phyloP scores from a whole-genome alignment of 2,797 vertebrate genomes.

The Sebastes glaucus region DNA sequence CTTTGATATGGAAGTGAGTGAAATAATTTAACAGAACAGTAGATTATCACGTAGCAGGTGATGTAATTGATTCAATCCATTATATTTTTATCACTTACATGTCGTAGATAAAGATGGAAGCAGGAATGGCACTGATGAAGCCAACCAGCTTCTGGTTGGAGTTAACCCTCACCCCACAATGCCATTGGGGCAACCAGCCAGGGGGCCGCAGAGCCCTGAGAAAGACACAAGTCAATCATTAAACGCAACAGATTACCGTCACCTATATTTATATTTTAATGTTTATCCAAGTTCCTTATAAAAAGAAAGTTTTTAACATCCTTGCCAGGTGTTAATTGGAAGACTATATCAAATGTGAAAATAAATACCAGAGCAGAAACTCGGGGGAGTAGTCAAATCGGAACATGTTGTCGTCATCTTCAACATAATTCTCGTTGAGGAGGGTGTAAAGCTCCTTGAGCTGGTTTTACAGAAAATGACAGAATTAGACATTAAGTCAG shows the following conservation, averaged over 20 bases:
- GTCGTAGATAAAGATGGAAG: conserved; percentile 94
- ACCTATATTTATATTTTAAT: not conserved
- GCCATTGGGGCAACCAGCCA: conserved; percentile 98
- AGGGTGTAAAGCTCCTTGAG: conserved; percentile 98
- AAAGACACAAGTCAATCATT: not conserved
- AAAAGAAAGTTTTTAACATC: not conserved
- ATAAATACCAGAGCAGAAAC: conserved; percentile 94
- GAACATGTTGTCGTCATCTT: conserved; percentile 99
- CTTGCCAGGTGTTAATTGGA: not conserved
- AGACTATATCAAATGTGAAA: not conserved
- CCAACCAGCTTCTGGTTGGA: conserved; percentile 97
- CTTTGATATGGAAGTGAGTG: not conserved
- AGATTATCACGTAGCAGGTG: not conserved
- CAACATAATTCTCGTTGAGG: conserved; percentile 98
- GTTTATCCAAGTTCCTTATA: not conserved
- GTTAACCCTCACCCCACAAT: conserved; percentile 96
- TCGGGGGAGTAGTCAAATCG: conserved; percentile 98
- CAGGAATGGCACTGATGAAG: conserved; percentile 98
- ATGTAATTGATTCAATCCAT: not conserved
- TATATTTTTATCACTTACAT: conserved; percentile 79
- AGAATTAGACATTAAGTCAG: not conserved
- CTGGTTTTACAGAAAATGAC: conserved; percentile 68
- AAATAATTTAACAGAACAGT: not conserved
- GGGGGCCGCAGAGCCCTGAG: conserved; percentile 95
- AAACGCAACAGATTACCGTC: not conserved